Evolutionary conservation across 2,113 vertebrate genomes (phyloP).

Genomic region (Scomber japonicus): DNA sequence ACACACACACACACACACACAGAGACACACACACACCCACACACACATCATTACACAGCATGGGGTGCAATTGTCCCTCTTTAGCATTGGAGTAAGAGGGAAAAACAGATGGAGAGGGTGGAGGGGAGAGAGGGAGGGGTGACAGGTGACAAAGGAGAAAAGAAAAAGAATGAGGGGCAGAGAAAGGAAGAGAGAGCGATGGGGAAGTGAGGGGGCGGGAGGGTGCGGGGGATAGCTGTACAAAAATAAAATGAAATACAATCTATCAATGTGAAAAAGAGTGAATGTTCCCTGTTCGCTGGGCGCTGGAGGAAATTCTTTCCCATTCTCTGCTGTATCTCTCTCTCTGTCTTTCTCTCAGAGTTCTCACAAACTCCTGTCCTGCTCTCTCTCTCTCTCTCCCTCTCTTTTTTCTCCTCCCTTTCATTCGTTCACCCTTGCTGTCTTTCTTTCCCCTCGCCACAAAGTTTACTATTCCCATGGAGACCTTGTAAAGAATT

Average conservation of each 20-base stretch:
- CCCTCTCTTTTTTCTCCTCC: neutral
- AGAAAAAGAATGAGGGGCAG: slow-evolving; percentile 54
- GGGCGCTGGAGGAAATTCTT: slow-evolving; percentile 52
- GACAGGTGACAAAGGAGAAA: slow-evolving; percentile 80
- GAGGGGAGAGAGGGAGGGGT: slow-evolving; percentile 65
- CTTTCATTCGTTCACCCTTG: slow-evolving; percentile 64
- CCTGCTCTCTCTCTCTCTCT: slow-evolving; percentile 8
- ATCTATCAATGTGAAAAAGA: slow-evolving; percentile 55
- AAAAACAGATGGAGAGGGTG: slow-evolving; percentile 79
- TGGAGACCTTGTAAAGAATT: slow-evolving; percentile 85
- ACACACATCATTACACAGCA: slow-evolving; percentile 80
- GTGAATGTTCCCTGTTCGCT: slow-evolving; percentile 35
- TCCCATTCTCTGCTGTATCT: slow-evolving; percentile 51
- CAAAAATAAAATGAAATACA: slow-evolving; percentile 65
- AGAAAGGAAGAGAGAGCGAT: slow-evolving; percentile 45
- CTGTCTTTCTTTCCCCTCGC: slow-evolving; percentile 70
- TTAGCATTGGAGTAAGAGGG: slow-evolving; percentile 71
- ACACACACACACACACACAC: slow-evolving; percentile 37
- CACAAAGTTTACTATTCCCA: slow-evolving; percentile 85
- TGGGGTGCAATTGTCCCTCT: slow-evolving; percentile 82
- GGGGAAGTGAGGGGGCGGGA: slow-evolving; percentile 23
- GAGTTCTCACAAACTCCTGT: slow-evolving; percentile 58
- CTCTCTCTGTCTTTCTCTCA: slow-evolving; percentile 15
- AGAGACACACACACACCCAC: slow-evolving; percentile 32
- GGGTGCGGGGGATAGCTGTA: neutral